These are phyloP conservation scores for Parauchenoglanis ngamensis DNA, from an alignment of 2,797 vertebrate genomes.

Conservation along the genomic window DNA sequence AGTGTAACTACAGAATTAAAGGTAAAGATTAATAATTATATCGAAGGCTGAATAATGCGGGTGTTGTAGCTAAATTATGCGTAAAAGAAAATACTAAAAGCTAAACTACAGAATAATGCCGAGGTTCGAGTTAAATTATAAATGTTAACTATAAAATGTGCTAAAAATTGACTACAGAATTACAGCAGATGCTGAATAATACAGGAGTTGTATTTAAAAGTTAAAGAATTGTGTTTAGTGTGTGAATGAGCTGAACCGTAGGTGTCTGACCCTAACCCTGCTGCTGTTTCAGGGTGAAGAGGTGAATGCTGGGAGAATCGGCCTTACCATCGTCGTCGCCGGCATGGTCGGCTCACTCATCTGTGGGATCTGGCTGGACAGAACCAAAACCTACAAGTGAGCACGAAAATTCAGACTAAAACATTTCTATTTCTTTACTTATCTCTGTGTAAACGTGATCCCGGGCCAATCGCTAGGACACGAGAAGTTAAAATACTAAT, in stretches of 20 bases:
- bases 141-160: neutral
- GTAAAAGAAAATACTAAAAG: neutral
- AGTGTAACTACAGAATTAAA: no score
- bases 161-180: neutral
- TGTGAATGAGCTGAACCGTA: neutral
- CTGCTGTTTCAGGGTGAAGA: slow-evolving; percentile 82
- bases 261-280: neutral
- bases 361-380: slow-evolving; percentile 94
- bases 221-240: neutral
- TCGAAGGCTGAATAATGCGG: neutral
- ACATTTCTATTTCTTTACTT: neutral
- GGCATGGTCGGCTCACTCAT: slow-evolving; percentile 91
- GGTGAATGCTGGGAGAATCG: slow-evolving; percentile 93
- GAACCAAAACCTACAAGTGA: slow-evolving; percentile 96
- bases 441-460: neutral
- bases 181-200: neutral
- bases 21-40: no score
- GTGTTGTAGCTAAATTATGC: neutral
- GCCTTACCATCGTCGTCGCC: slow-evolving; percentile 88
- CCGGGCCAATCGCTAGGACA: neutral
- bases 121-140: neutral
- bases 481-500: neutral
- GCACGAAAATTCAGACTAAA: slow-evolving; percentile 51
- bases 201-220: neutral
- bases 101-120: neutral